Evolutionary conservation across 2,113 vertebrate species (phyloP).

Genomic region (Hemiscyllium ocellatum): DNA sequence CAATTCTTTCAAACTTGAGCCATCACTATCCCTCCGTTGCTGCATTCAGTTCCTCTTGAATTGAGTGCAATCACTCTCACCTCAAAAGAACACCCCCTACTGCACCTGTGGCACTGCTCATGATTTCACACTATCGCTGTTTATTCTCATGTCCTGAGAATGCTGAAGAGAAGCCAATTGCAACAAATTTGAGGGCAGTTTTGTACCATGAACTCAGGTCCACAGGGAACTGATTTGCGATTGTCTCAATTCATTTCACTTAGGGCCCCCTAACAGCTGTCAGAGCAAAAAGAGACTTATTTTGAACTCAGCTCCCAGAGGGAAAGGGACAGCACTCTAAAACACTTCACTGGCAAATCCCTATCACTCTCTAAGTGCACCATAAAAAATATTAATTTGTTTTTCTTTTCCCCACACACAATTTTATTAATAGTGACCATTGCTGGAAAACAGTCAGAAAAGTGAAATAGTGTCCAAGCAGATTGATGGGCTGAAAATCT

Average conservation of each 20-base stretch:
- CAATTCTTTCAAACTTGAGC: background rate
- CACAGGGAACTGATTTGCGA: background rate
- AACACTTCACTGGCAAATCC: constrained; percentile 4
- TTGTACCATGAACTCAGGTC: background rate
- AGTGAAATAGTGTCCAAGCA: background rate
- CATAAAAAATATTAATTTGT: constrained; percentile 29
- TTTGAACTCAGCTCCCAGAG: constrained; percentile 22
- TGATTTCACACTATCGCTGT: background rate
- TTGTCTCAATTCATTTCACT: constrained; percentile 31
- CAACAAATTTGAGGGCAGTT: constrained; percentile 36
- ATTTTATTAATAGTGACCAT: background rate
- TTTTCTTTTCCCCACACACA: background rate
- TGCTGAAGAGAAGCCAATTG: background rate
- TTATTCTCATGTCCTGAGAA: background rate
- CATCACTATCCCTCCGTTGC: background rate
- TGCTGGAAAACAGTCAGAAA: background rate
- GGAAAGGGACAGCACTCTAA: constrained; percentile 6
- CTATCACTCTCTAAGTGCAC: background rate
- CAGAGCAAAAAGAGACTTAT: constrained; percentile 14
- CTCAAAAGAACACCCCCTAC: background rate
- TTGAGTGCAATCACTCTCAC: background rate
- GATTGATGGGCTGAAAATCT: constrained; percentile 12
- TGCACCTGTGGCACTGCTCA: background rate
- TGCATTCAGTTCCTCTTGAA: background rate
- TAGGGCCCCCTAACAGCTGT: constrained; percentile 28